These are phyloP conservation scores for Bathynomus jamesi DNA, from an alignment of 1,140 invertebrate species.

Conservation along the genomic window DNA sequence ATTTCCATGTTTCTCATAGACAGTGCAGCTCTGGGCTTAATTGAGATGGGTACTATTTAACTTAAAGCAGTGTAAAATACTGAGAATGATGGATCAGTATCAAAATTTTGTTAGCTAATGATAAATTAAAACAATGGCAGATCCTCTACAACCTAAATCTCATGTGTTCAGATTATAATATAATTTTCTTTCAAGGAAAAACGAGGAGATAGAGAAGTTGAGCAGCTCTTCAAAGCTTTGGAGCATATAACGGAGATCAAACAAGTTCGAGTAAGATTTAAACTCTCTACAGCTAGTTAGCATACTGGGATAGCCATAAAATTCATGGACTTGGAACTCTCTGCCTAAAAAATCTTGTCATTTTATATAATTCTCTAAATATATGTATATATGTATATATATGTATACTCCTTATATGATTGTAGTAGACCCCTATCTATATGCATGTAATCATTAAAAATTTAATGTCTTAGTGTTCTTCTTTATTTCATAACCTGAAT, in stretches of 20 bases:
- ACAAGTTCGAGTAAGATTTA: conserved; percentile 28
- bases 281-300: conserved; percentile 16
- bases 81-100: too few species aligned
- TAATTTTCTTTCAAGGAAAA: conserved; percentile 28
- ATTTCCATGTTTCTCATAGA: too few species aligned
- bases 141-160: too few species aligned
- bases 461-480: too few species aligned
- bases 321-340: background rate
- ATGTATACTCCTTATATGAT: background rate
- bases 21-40: too few species aligned
- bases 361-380: background rate
- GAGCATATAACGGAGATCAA: conserved; percentile 33
- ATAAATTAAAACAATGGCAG: too few species aligned
- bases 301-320: conserved; percentile 1
- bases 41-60: too few species aligned
- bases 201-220: conserved; percentile 30
- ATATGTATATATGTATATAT: background rate
- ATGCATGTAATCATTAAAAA: background rate
- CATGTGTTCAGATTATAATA: too few species aligned
- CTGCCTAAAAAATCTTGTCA: background rate
- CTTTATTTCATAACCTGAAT: too few species aligned
- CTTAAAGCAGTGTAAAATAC: too few species aligned
- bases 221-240: conserved; percentile 26
- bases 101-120: too few species aligned
- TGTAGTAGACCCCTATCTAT: background rate